Evolutionary conservation across 2,797 vertebrate genomes (phyloP), one percentile per base, ranked within the genome.

Genomic region (Typhlichthys eigenmanni): DNA sequence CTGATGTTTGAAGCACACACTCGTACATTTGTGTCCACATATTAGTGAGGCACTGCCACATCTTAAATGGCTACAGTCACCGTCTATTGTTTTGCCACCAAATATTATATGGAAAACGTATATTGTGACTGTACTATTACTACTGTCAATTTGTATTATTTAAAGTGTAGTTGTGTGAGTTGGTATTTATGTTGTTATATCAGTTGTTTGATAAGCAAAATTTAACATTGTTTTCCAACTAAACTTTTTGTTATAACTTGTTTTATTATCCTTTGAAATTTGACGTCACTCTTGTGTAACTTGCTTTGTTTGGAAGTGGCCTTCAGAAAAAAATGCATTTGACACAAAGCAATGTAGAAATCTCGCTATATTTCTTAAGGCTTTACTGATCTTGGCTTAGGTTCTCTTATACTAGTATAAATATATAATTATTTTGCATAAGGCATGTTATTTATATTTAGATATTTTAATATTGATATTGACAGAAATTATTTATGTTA

Each of bases 381-480:
- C 78, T 81, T 77, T 74, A 88, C 60, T 81, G 79, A 74, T 87
- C 66, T 84, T 74, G 68, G 86, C 72, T 70, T 79, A 69, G 67
- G 63, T 81, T 86, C 70, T 83, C 76, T 85, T 62, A 85, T 80
- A 83, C 73, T 68, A 77, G 78, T 88, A 80, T 85, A 91, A 87
- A 91, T 80, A 60, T 84, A 83, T 53, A 85, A 72, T 86, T 90
- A 87, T 91, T 91, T 92, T 88, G 86, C 82, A 81, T 62, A 90
- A 88, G 88, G 90, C 90, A 91, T 91, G 90, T 81, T 85, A 84
- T 90, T 90, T 90, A 82, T 89, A 91, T 89, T 91, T 81, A 89
- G 79, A 74, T 89, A 89, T 88, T 90, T 91, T 90, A 88, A 80
- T 88, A 91, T 85, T 68, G 79, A 83, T 84, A 85, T 85, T 82